Conservation (phyloP, 2,888 invertebrate genomes). For the Torymus texanus region DNA sequence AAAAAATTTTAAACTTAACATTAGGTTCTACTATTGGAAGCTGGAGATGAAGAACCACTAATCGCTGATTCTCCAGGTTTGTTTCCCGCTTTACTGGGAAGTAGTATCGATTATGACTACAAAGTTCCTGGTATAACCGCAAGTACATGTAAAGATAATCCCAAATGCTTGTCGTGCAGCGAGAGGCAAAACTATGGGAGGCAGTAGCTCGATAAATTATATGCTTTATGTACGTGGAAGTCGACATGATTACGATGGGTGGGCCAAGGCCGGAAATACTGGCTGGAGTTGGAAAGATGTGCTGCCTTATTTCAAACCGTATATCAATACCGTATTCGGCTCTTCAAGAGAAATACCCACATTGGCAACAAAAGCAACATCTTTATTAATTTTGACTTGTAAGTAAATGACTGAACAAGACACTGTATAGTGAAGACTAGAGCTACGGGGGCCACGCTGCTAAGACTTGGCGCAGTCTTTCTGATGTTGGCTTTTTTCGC, state of each 20-base stretch:
- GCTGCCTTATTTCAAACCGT: conserved; percentile 35
- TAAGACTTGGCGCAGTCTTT: too few species aligned
- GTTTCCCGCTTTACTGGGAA: conserved; percentile 82
- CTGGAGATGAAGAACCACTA: conserved; percentile 85
- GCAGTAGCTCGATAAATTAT: conserved; percentile 25
- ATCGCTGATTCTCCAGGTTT: conserved; percentile 85
- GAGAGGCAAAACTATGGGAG: conserved; percentile 36
- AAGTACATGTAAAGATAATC: conserved; percentile 77
- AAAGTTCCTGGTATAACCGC: conserved; percentile 77
- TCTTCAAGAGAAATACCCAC: too few species aligned
- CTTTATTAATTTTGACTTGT: too few species aligned
- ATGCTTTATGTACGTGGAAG: conserved; percentile 40
- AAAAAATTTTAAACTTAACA: too few species aligned
- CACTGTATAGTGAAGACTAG: too few species aligned
- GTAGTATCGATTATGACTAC: conserved; percentile 81
- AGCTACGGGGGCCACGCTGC: too few species aligned
- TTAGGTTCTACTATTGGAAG: conserved; percentile 83
- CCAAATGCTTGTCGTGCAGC: neutral
- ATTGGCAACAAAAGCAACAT: too few species aligned
- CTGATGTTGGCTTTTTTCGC: too few species aligned
- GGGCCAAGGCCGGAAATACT: conserved; percentile 14
- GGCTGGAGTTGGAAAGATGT: conserved; percentile 40
- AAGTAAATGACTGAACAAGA: too few species aligned
- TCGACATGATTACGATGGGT: conserved; percentile 25
- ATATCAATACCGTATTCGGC: too few species aligned